Evolutionary conservation across 2,797 vertebrate species (phyloP).

Genomic region (Alcedo quadribrachys): DNA sequence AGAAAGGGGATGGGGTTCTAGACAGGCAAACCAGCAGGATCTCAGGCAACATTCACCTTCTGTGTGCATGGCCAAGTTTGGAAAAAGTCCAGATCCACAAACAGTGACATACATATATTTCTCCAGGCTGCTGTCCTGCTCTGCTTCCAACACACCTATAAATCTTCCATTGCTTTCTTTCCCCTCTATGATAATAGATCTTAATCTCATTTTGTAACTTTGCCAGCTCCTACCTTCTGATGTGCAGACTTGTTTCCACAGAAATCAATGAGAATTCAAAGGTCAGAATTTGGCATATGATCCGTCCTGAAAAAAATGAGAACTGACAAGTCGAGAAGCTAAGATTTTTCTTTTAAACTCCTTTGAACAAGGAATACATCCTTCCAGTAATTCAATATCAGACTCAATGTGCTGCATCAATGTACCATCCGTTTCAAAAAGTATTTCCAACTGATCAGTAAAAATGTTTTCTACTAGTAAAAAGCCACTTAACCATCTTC

Average conservation of each 20-base stretch:
- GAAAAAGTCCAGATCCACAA: neutral
- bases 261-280: neutral
- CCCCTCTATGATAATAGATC: neutral
- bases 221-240: neutral
- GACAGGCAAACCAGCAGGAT: neutral
- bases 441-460: neutral
- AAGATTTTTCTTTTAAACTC: neutral
- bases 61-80: neutral
- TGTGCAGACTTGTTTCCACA: neutral
- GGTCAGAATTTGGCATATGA: neutral
- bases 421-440: neutral
- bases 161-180: neutral
- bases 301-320: neutral
- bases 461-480: neutral
- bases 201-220: neutral
- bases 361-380: neutral
- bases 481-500: neutral
- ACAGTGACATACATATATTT: neutral
- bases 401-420: neutral
- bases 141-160: neutral
- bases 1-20: neutral
- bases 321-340: neutral
- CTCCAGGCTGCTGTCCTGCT: neutral
- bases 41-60: neutral
- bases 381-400: neutral